phyloP scores from a whole-genome alignment of 2,888 invertebrate species.

The Melanostoma mellinum region DNA sequence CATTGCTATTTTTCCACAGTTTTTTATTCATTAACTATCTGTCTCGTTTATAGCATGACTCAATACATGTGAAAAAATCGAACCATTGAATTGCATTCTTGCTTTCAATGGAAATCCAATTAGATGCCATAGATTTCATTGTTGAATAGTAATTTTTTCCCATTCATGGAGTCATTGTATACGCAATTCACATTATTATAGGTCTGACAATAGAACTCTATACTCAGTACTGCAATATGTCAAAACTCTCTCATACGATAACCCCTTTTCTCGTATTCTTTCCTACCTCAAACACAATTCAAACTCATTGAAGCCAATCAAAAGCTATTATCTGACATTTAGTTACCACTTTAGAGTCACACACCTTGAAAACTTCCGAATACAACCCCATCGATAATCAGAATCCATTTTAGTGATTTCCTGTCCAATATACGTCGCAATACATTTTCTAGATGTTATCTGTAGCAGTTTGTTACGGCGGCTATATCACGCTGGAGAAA shows the following conservation, averaged over 20 bases:
- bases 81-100: conserved; percentile 6
- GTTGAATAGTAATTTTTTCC: neutral
- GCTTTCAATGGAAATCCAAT: conserved; percentile 48
- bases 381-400: conserved; percentile 39
- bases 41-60: no score
- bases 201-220: neutral
- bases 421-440: conserved; percentile 46
- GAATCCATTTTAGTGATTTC: conserved; percentile 53
- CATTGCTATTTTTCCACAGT: no score
- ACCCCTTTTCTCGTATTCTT: neutral
- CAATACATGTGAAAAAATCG: no score
- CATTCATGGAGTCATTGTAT: neutral
- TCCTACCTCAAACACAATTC: conserved; percentile 26
- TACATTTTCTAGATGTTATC: conserved; percentile 17
- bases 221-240: no score
- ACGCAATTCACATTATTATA: conserved; percentile 20
- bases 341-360: conserved; percentile 47
- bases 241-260: neutral
- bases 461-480: neutral
- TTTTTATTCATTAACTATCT: no score
- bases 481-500: neutral
- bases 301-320: conserved; percentile 51
- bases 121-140: conserved; percentile 36
- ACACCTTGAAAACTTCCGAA: conserved; percentile 39
- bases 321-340: conserved; percentile 58